phyloP scores from a whole-genome alignment of 64 coral and sea anemone genomes.

The Cladopsammia gracilis region DNA sequence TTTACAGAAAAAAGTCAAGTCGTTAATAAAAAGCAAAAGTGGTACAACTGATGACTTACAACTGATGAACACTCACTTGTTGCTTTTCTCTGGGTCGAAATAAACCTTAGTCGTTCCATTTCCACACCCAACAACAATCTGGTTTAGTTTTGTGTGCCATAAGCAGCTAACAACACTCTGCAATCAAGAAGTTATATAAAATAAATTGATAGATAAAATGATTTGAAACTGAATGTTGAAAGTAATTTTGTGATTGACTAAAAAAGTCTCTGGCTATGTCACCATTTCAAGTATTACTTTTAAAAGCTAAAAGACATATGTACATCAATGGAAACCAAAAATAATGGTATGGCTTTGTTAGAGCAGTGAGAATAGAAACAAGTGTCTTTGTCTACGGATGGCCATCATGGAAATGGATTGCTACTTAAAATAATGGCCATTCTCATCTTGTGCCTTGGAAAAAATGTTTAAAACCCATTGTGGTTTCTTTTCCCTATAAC shows the following conservation, averaged over 20 bases:
- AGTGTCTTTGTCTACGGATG: no score
- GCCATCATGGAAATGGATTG: no score
- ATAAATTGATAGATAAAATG: neutral
- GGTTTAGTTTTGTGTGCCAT: constrained; percentile 93
- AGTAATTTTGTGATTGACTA: neutral
- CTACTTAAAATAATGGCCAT: no score
- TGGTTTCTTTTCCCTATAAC: no score
- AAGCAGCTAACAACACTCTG: constrained; percentile 96
- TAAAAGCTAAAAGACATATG: no score
- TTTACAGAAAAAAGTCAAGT: constrained; percentile 26
- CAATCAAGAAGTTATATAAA: neutral
- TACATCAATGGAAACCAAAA: no score
- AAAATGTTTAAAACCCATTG: no score
- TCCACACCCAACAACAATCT: constrained; percentile 87
- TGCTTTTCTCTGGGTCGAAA: constrained; percentile 94
- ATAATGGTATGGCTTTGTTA: no score
- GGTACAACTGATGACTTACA: neutral
- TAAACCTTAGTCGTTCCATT: constrained; percentile 88
- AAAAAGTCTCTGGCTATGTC: no score
- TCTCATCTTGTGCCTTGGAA: no score
- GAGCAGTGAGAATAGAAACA: no score
- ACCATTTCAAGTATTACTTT: no score
- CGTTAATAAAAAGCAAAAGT: neutral
- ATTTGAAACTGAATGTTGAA: neutral
- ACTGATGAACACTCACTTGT: constrained; percentile 70